These are phyloP conservation scores for Azorinus chamasolen DNA, from an alignment of 2,888 invertebrate genomes.

Conservation along the genomic window DNA sequence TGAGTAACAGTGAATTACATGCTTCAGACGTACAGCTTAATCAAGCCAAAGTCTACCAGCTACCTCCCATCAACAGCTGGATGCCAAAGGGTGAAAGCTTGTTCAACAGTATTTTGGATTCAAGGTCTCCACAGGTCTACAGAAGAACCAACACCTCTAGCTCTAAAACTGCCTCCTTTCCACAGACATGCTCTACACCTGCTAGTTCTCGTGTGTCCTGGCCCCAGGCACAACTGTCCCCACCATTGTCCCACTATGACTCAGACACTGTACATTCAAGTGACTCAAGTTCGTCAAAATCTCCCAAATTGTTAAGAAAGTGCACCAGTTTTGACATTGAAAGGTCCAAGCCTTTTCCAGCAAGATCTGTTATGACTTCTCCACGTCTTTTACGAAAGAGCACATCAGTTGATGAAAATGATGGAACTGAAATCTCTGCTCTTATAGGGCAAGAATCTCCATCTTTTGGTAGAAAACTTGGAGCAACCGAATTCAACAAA, in stretches of 20 bases:
- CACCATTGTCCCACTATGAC: background rate
- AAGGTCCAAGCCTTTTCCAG: conserved; percentile 61
- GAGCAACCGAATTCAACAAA: background rate
- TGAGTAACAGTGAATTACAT: conserved; percentile 8
- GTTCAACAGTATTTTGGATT: conserved; percentile 56
- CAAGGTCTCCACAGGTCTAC: conserved; percentile 62
- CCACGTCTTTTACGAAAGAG: conserved; percentile 44
- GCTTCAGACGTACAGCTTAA: conserved; percentile 11
- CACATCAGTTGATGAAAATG: conserved; percentile 21
- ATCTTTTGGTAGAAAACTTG: background rate
- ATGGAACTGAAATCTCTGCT: conserved; percentile 2
- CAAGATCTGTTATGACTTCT: conserved; percentile 48
- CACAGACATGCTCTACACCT: conserved; percentile 26
- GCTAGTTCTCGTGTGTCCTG: conserved; percentile 45
- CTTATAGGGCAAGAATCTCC: conserved; percentile 14
- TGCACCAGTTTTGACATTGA: conserved; percentile 64
- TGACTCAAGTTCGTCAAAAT: conserved; percentile 24
- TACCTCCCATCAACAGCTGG: conserved; percentile 59
- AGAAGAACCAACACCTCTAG: conserved; percentile 28
- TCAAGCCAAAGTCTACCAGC: conserved; percentile 43
- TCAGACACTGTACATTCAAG: background rate
- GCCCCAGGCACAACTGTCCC: conserved; percentile 37
- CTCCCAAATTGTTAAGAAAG: conserved; percentile 52
- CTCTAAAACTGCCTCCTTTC: conserved; percentile 45
- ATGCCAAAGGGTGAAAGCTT: conserved; percentile 56